A percentile compares a stretch with the other conserved stretches of the same genome.
Evolutionary conservation across 2,797 vertebrate species (phyloP).

Genomic region (Megaceryle alcyon): DNA sequence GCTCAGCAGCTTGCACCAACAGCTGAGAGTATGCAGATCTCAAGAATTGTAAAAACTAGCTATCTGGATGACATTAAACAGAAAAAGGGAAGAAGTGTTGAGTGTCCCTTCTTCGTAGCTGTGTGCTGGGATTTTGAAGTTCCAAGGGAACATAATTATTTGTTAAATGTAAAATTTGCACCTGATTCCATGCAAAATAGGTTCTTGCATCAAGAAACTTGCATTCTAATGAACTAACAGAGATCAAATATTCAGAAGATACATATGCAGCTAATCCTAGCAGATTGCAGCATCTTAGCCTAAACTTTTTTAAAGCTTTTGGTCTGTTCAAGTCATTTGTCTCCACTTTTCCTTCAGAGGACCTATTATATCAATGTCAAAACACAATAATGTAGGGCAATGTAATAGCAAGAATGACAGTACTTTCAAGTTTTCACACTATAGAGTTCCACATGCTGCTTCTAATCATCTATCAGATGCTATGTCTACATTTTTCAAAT

Average conservation of each 20-base stretch:
- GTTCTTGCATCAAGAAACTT: neutral
- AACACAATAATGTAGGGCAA: neutral
- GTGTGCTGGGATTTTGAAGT: neutral
- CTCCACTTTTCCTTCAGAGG: neutral
- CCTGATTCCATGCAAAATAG: neutral
- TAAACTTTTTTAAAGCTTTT: neutral
- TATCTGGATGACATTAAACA: neutral
- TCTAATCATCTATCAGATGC: neutral
- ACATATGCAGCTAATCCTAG: neutral
- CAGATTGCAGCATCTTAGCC: neutral
- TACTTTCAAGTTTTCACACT: neutral
- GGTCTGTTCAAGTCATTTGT: neutral
- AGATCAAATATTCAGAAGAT: neutral
- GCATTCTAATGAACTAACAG: neutral
- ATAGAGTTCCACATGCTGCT: neutral
- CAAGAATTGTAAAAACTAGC: neutral
- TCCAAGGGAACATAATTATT: neutral
- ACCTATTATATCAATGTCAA: neutral
- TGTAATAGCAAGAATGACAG: neutral
- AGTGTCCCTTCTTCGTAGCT: neutral
- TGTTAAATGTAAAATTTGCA: neutral
- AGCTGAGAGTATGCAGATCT: neutral
- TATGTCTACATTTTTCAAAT: neutral
- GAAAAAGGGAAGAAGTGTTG: neutral
- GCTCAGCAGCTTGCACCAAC: neutral